Evolutionary conservation across 1,140 invertebrate species (phyloP).

Genomic region (Ylistrum balloti): DNA sequence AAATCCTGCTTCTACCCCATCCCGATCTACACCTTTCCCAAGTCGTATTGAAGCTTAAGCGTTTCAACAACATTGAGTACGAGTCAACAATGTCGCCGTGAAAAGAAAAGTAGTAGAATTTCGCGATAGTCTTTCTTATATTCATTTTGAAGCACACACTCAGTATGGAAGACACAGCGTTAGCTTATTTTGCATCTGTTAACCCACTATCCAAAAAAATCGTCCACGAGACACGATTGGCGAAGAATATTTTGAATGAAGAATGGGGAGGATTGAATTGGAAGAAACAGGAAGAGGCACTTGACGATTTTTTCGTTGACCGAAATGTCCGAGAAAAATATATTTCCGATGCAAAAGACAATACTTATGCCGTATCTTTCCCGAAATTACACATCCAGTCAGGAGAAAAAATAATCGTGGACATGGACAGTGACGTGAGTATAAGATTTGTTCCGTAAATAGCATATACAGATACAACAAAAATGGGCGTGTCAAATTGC

Average conservation of each 20-base stretch:
- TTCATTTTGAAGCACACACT: background rate
- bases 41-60: background rate
- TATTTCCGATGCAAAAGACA: background rate
- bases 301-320: conserved; percentile 38
- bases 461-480: background rate
- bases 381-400: background rate
- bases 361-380: background rate
- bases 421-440: conserved; percentile 23
- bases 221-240: background rate
- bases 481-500: conserved; percentile 10
- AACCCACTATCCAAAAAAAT: background rate
- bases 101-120: background rate
- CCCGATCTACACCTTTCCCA: background rate
- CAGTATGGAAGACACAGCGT: background rate
- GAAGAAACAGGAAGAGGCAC: conserved; percentile 37
- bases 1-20: no score
- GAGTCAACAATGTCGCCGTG: background rate
- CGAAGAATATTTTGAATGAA: conserved; percentile 11
- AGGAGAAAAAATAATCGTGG: background rate
- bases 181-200: background rate
- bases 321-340: conserved; percentile 18
- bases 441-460: background rate
- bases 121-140: background rate
- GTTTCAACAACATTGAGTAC: background rate
- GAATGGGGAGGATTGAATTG: background rate